Evolutionary conservation across 2,797 vertebrate species (phyloP).

Genomic region (Gymnothorax javanicus): DNA sequence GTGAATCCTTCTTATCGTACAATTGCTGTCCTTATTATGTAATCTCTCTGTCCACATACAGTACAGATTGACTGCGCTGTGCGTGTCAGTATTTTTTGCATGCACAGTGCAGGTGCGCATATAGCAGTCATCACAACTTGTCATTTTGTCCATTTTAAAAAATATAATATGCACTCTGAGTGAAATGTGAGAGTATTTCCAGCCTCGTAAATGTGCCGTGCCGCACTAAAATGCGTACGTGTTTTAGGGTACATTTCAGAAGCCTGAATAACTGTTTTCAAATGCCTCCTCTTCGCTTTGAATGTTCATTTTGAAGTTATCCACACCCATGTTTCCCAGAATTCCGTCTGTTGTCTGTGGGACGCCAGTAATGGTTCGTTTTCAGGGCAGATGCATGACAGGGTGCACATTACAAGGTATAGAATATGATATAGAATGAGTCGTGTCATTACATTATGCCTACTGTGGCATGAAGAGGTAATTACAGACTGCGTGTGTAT

Average conservation of each 20-base stretch:
- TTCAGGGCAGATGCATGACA: neutral
- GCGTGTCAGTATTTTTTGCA: neutral
- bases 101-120: neutral
- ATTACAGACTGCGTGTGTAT: neutral
- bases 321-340: neutral
- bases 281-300: neutral
- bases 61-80: no score
- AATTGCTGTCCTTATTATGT: no score
- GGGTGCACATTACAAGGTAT: neutral
- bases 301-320: neutral
- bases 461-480: conserved; percentile 13
- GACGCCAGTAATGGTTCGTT: conserved; percentile 6
- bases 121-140: neutral
- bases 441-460: conserved; percentile 2
- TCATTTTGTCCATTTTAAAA: neutral
- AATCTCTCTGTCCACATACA: no score
- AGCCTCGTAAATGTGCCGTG: neutral
- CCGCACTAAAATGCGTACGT: neutral
- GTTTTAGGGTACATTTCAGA: neutral
- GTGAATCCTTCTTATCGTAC: no score
- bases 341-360: neutral
- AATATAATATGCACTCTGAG: neutral
- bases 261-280: neutral
- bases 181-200: neutral
- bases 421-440: conserved; percentile 16